Evolutionary conservation across 1,140 invertebrate genomes (phyloP).

Genomic region (Ceratoteleas bidentatus): DNA sequence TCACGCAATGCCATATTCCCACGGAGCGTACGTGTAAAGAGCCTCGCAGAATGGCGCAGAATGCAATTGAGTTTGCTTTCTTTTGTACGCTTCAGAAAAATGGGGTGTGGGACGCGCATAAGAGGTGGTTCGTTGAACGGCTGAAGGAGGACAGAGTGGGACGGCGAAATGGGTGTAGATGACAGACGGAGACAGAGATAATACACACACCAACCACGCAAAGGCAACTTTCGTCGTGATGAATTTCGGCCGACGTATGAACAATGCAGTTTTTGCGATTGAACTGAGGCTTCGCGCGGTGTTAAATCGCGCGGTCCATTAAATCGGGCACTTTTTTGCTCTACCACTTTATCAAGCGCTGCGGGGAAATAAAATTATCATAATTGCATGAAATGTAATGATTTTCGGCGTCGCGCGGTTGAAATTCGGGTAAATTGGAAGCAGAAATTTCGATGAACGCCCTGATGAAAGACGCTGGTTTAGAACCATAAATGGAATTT

Average conservation of each 20-base stretch:
- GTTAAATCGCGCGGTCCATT: conserved; percentile 19
- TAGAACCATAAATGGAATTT: no score
- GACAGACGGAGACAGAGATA: conserved; percentile 8
- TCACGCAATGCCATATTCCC: no score
- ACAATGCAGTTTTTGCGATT: conserved; percentile 39
- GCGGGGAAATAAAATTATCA: neutral
- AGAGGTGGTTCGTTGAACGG: conserved; percentile 52
- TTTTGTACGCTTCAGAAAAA: conserved; percentile 44
- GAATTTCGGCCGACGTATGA: conserved; percentile 47
- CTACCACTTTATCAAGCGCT: neutral
- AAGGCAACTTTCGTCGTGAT: conserved; percentile 44
- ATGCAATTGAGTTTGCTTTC: conserved; percentile 53
- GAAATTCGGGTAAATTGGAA: no score
- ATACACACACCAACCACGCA: conserved; percentile 30
- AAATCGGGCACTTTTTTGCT: conserved; percentile 5
- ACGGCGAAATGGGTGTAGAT: no score
- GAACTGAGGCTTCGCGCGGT: conserved; percentile 11
- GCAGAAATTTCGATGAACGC: no score
- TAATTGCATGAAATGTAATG: no score
- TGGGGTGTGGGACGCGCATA: conserved; percentile 25
- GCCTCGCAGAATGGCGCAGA: conserved; percentile 31
- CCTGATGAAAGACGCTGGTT: no score
- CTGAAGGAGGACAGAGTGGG: conserved; percentile 21
- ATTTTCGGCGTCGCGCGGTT: no score
- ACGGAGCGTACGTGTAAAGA: conserved; percentile 32